Base-by-base conservation (phyloP, 2,888 invertebrate genomes). In the Amitus sp. region DNA sequence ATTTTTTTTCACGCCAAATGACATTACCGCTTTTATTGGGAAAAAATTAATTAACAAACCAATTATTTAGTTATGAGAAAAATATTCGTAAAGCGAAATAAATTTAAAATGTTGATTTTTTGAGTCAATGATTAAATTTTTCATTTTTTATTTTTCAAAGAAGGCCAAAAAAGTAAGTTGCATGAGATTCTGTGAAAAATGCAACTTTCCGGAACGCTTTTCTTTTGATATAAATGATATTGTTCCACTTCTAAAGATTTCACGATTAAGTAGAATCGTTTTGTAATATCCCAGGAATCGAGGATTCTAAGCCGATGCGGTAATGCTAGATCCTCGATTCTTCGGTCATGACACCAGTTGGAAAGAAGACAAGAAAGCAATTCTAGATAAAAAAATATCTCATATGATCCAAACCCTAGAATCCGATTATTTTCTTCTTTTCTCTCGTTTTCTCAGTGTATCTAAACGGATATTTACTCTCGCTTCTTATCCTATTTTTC, bases 251-350 rank as follows among this genome's bases (percentile, higher is more conserved):
- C 68, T 70, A 71, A 59, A 65, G 68, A 72, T 71, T 68, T 68
- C 69, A 66, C 70, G 71, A 73, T 76, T 75, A 72, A 71, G 69
- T 68, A 71, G 72, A 70, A 74, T 75, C 74, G 75, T 76, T 74
- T 65, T 53, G 65, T 62, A 70, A 76, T 76, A 73, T 66, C 69
- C 45, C 52, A 48, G 56, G 52, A 60, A 57, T 58, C 64, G 66
- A n/a, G n/a, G n/a, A 65, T 57, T 57, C 48, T 52, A 39, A 66
- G 60, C 61, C 52, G 54, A 51, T 49, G 61, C 52, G 59, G 66
- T 68, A 70, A 71, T 67, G 60, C 53, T 51, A 57, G 57, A 53
- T 71, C 68, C 71, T 68, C 67, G 65, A 61, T 58, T 56, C 34
- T 53, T 65, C 65, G 66, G 71, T 71, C 65, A 57, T 59, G 61